phyloP scores from a whole-genome alignment of 1,140 invertebrate species.

The Babylonia areolata region DNA sequence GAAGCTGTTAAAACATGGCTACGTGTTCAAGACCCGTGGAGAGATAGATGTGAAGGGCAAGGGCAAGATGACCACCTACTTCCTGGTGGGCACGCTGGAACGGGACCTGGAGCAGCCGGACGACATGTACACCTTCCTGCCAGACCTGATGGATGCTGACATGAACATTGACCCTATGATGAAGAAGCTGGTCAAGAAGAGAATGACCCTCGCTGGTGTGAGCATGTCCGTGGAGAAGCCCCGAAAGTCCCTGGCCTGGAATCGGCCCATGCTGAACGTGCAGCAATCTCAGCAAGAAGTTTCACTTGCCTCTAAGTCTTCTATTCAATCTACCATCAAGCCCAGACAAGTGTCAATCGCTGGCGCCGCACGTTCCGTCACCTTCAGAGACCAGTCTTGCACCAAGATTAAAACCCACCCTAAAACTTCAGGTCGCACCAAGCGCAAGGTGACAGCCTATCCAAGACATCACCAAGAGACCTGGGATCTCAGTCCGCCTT shows the following conservation, averaged over 20 bases:
- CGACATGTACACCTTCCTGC: constrained; percentile 16
- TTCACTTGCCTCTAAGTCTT: no score
- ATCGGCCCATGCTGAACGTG: neutral
- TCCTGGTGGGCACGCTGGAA: constrained; percentile 65
- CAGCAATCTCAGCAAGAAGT: no score
- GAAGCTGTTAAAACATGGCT: constrained; percentile 34
- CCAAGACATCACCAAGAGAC: no score
- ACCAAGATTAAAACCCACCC: no score
- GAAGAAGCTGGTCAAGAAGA: neutral
- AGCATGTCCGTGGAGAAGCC: neutral
- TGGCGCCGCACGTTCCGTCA: no score
- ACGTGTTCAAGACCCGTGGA: constrained; percentile 53
- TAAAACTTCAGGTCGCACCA: no score
- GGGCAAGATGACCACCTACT: constrained; percentile 74
- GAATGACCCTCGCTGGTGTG: neutral
- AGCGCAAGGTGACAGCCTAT: no score
- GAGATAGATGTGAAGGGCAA: constrained; percentile 71
- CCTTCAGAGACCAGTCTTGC: no score
- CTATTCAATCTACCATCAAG: no score
- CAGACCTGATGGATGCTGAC: neutral
- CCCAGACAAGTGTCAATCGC: no score
- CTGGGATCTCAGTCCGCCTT: no score
- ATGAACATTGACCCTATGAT: neutral
- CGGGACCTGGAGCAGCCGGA: constrained; percentile 16
- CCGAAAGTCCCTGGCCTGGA: neutral